A percentile compares a stretch with the other conserved stretches of the same genome.
These are phyloP conservation scores for Amblyjoppa proteus DNA, from an alignment of 2,888 invertebrate species.

Conservation along the genomic window DNA sequence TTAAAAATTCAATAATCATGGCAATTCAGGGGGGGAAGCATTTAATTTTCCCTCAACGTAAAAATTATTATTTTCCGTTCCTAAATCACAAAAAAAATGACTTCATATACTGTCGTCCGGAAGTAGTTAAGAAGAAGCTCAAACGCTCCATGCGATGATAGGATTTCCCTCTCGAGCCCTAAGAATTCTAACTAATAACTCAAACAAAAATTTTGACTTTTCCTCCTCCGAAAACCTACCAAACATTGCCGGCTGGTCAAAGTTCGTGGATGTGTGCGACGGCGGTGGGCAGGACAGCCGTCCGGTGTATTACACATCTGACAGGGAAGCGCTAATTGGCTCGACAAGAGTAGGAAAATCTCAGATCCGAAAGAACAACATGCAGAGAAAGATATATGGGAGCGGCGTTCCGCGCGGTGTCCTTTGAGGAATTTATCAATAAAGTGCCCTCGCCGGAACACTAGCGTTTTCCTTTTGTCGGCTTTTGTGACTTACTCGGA, in stretches of 20 bases:
- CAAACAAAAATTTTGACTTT: conserved; percentile 52
- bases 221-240: not conserved
- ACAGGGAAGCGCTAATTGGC: conserved; percentile 65
- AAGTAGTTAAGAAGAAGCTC: conserved; percentile 22
- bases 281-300: conserved; percentile 6
- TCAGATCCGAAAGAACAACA: conserved; percentile 63
- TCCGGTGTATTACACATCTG: conserved; percentile 14
- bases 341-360: conserved; percentile 69
- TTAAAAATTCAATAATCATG: not conserved
- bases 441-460: conserved; percentile 49
- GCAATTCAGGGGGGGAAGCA: not conserved
- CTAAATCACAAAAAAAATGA: not conserved
- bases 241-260: conserved; percentile 51
- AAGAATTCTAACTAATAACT: conserved; percentile 60
- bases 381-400: conserved; percentile 36
- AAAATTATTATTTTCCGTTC: not conserved
- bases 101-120: not conserved
- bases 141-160: conserved; percentile 38
- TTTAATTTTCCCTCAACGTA: not conserved
- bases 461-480: conserved; percentile 58
- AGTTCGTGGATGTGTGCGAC: conserved; percentile 42
- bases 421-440: conserved; percentile 68
- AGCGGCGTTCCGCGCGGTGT: conserved; percentile 59
- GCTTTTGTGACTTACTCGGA: conserved; percentile 42
- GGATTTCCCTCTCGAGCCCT: not conserved